A percentile compares a stretch with the other conserved stretches of the same genome.
Evolutionary conservation across 2,888 invertebrate species (phyloP).

Genomic region (Drosophila picticornis): DNA sequence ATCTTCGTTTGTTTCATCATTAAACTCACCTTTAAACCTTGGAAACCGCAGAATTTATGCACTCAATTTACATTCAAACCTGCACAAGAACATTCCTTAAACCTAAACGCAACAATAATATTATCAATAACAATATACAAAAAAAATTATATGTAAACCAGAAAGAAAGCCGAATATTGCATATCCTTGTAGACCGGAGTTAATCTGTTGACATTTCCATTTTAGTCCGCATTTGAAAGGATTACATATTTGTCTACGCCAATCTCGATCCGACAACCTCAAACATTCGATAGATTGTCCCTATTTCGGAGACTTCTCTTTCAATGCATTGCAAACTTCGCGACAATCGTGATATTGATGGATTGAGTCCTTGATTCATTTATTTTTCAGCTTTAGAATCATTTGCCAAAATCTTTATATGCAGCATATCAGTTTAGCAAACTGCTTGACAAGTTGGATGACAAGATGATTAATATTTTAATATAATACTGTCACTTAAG

Average conservation of each 20-base stretch:
- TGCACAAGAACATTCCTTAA: conserved; percentile 14
- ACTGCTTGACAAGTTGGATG: background rate
- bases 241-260: no score
- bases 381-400: background rate
- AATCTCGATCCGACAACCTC: no score
- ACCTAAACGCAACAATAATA: background rate
- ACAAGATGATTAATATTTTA: background rate
- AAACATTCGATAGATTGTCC: no score
- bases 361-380: no score
- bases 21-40: conserved; percentile 83
- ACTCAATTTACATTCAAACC: conserved; percentile 20
- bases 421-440: background rate
- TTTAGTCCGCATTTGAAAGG: background rate
- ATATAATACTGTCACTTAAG: background rate
- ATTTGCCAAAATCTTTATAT: background rate
- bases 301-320: no score
- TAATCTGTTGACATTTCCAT: background rate
- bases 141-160: conserved; percentile 27
- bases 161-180: background rate
- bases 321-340: no score
- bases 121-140: background rate
- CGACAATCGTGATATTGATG: no score
- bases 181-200: background rate
- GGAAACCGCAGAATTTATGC: background rate
- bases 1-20: conserved; percentile 97